These are phyloP conservation scores for Verasper variegatus DNA, from an alignment of 2,113 vertebrate species.

Conservation along the genomic window DNA sequence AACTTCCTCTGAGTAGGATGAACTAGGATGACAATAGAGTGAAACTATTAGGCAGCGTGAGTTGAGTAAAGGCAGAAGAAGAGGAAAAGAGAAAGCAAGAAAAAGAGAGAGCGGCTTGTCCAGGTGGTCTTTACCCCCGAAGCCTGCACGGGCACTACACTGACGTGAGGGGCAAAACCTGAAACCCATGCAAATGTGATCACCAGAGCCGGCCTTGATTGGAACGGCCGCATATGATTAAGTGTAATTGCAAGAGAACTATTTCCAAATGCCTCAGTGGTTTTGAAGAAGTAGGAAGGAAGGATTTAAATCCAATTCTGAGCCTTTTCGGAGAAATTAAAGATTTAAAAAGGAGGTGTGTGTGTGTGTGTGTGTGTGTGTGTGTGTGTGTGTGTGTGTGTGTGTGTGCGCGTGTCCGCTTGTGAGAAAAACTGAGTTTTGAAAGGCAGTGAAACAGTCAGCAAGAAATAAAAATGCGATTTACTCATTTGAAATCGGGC, in stretches of 20 bases:
- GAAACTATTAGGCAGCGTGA: neutral
- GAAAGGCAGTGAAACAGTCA: constrained; percentile 11
- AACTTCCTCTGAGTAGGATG: neutral
- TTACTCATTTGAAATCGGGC: constrained; percentile 55
- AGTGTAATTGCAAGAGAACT: constrained; percentile 82
- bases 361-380: constrained; percentile 36
- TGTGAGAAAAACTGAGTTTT: constrained; percentile 28
- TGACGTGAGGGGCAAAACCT: constrained; percentile 75
- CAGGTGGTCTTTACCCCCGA: constrained; percentile 77
- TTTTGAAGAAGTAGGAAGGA: constrained; percentile 73
- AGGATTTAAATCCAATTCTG: constrained; percentile 76
- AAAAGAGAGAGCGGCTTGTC: constrained; percentile 31
- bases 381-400: constrained; percentile 37
- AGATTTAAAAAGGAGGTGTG: constrained; percentile 22
- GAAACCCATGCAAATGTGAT: constrained; percentile 84
- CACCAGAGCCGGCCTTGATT: constrained; percentile 78
- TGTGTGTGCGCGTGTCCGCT: constrained; percentile 32
- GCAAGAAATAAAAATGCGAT: constrained; percentile 28
- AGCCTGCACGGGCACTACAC: constrained; percentile 61
- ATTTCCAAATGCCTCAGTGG: constrained; percentile 77
- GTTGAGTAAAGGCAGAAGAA: neutral
- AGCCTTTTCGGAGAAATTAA: constrained; percentile 8
- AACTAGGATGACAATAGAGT: neutral
- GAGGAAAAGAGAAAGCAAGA: constrained; percentile 23
- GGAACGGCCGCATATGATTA: constrained; percentile 82